Evolutionary conservation across 2,888 invertebrate species (phyloP), one percentile per base, ranked within the genome.

Genomic region (Orthosia gothica): DNA sequence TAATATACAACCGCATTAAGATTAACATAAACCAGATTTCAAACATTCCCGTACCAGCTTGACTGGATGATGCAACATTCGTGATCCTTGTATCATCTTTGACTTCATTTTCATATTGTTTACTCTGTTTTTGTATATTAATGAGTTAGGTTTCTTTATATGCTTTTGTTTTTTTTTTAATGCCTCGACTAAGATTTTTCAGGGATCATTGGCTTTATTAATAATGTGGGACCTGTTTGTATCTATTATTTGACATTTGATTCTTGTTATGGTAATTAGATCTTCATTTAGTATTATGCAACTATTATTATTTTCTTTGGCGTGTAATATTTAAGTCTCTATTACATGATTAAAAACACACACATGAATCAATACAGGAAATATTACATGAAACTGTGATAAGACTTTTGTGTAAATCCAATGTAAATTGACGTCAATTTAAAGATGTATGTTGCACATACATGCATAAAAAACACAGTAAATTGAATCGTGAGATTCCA

Each of bases 61-160:
- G 84, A 89, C 92, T 67, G 89, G 92, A 83, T 95, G 95, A 95
- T 94, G 95, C 93, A 95, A 95, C 82, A 89, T 70, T 77, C 70
- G 75, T 74, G 63, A 70, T 77, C 86, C 84, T 94, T 92, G 87
- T 91, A 90, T 92, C 93, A 95, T 89, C 83, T 81, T 71, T 23
- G 63, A 47, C 23, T 71, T 81, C 67, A 89, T 90, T 88, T 74
- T 68, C 83, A 88, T 88, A 81, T 79, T 87, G 85, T 90, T 90
- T 87, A 85, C 90, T 78, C 86, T 76, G 87, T 86, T 84, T 79
- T 54, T 75, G 65, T 69, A 83, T 85, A 73, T 9, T 65, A 81
- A 81, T 65, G 40, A 68, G 62, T 26, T 58, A 26, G 40, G 67
- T 70, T 58, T 65, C 50, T 57, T 55, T 5, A 23, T 52, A 12